phyloP scores from a whole-genome alignment of 1,140 invertebrate species.

The Hyphantria cunea region DNA sequence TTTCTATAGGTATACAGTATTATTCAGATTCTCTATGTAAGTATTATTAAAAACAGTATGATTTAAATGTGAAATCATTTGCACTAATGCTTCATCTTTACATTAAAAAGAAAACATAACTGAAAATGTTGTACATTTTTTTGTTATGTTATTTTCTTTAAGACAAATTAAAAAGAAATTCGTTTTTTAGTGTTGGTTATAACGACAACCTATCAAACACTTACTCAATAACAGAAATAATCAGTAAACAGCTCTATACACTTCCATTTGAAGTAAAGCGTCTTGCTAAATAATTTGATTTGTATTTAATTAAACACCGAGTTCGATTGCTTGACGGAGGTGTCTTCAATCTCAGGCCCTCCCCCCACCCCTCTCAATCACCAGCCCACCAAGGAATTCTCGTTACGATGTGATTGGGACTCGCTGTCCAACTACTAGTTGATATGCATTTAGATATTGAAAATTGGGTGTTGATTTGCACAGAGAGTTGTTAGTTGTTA shows the following conservation, averaged over 20 bases:
- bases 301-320: slow-evolving; percentile 60
- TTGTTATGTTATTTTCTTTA: no score
- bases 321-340: slow-evolving; percentile 41
- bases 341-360: slow-evolving; percentile 6
- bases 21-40: no score
- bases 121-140: no score
- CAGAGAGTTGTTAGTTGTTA: no score
- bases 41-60: no score
- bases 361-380: slow-evolving; percentile 6
- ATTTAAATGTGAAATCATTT: no score
- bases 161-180: no score
- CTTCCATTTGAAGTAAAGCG: slow-evolving; percentile 38
- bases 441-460: slow-evolving; percentile 14
- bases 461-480: not conserved
- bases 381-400: slow-evolving; percentile 21
- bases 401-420: slow-evolving; percentile 23
- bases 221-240: no score
- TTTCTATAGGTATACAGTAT: no score
- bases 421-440: slow-evolving; percentile 13
- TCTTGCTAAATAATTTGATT: slow-evolving; percentile 58
- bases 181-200: no score
- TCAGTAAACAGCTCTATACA: slow-evolving; percentile 32
- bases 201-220: not conserved
- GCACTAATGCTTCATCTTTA: no score
- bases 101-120: no score